phyloP scores from a whole-genome alignment of 2,888 invertebrate species.

The Zele albiditarsus region DNA sequence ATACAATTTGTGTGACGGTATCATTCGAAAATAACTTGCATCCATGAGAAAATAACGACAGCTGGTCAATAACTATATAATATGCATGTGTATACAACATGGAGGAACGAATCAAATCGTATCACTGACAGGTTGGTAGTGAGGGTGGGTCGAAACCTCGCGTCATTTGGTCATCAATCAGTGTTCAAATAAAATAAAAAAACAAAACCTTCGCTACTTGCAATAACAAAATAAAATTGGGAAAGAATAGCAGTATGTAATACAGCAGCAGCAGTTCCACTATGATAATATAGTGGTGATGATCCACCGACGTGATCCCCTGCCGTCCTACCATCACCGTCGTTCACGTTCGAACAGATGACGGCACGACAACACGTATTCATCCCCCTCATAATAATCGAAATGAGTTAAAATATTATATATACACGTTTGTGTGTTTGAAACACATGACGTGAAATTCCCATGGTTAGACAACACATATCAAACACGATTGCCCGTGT shows the following conservation, averaged over 20 bases:
- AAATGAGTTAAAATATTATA: slow-evolving; percentile 14
- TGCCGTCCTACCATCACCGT: not conserved
- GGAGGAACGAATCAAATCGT: slow-evolving; percentile 59
- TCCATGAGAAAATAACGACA: slow-evolving; percentile 69
- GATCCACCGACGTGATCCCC: not conserved
- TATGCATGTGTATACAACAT: slow-evolving; percentile 39
- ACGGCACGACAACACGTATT: slow-evolving; percentile 11
- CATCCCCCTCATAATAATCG: slow-evolving; percentile 22
- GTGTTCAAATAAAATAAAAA: slow-evolving; percentile 19
- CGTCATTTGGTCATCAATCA: slow-evolving; percentile 61
- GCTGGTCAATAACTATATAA: slow-evolving; percentile 60
- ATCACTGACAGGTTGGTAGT: slow-evolving; percentile 63
- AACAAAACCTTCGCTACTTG: not conserved
- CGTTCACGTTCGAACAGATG: slow-evolving; percentile 18
- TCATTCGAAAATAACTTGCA: slow-evolving; percentile 50
- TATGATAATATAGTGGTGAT: not conserved
- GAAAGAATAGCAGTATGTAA: not conserved
- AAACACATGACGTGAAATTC: slow-evolving; percentile 67
- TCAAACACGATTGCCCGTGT: slow-evolving; percentile 54
- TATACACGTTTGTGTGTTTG: too few relatives aligned
- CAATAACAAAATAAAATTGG: slow-evolving; percentile 1
- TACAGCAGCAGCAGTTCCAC: not conserved
- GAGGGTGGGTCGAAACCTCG: slow-evolving; percentile 39
- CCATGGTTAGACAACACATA: slow-evolving; percentile 59
- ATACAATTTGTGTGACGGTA: slow-evolving; percentile 62